Base-by-base conservation (phyloP, 2,113 vertebrate genomes). In the Tragelaphus scriptus region DNA sequence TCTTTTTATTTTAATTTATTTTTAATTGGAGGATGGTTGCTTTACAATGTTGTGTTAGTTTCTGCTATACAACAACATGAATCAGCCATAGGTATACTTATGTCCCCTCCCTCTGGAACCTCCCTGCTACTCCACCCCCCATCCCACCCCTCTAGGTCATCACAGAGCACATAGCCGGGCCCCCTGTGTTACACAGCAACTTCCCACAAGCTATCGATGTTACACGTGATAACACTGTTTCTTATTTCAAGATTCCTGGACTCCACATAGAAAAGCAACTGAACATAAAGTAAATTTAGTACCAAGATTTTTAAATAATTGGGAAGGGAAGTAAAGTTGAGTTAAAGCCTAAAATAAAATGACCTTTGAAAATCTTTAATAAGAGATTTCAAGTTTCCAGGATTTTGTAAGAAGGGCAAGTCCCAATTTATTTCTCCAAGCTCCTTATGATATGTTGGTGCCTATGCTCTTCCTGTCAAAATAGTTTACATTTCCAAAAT, bases 401-500 rank as follows among this genome's bases (percentile, higher is more conserved):
- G 8, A 81, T 92, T 96, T 94, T 80, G 19, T 49, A 92, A 90
- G 36, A 56, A 63, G 44, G 49, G 68, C 8, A 59, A 88, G 28
- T 63, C 32, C 47, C n/a, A 80, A 21, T 92, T 85, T 71, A 84
- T 89, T 90, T 79, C 40, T 49, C 25, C 47, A 90, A 88, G 5
- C 15, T 86, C 30, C 79, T 88, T 77, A 11, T 28, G 3, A 63
- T 68, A 36, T 65, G 13, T 65, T 55, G 68, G 65, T 68, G 15
- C 7, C 63, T 92, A 1, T 58, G n/a, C 40, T 68, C 32, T 59
- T 11, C 55, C 49, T 82, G 5, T 53, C 28, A 30, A 59, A 88
- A 88, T 75, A 88, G 32, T 65, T 97, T 40, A 44, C 19, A 30
- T 92, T 95, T 90, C 85, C 28, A 95, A 88, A 95, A 56, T 40